Base-by-base conservation (phyloP, 2,113 vertebrate genomes). In the Pseudolaguvia tuberculata region DNA sequence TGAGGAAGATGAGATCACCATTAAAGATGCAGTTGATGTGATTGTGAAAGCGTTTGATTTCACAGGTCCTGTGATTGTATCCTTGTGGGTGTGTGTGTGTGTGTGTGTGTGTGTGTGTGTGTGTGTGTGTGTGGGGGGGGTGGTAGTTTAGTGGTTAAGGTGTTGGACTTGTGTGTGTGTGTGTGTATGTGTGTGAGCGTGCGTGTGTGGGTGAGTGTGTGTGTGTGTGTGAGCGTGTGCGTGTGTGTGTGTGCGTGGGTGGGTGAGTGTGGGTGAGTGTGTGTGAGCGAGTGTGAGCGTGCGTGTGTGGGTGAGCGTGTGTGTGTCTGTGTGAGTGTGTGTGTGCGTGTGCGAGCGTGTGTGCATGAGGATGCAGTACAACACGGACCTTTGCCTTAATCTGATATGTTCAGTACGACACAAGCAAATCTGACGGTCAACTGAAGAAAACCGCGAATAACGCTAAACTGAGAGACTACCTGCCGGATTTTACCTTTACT, bases 391-490 rank as follows among this genome's bases (percentile, higher is more conserved):
- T 18, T 2, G 3, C 87, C 88, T 91, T 96, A 85, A 93, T 89
- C 5, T 4, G 2, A 5, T 2, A 27, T 3, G 42, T 20, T 82
- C 84, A 99, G 96, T 97, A 92, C 62, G 96, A 99, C 66, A 83
- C 86, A 11, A 92, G 83, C 27, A 98, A 96, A 86, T 88, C 95
- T 0, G 96, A 98, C 0, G 96, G 96, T 0, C 96, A 98, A 85
- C 94, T 96, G 84, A 98, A 96, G 88, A 99, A 99, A 89, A 99
- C 96, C 0, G 96, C 96, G 75, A 98, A 93, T 78, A 99, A 98
- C 0, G 70, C 84, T 77, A 99, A 99, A 84, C 87, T 98, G 51
- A 83, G 83, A 18, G 65, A 15, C 42, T 95, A 95, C 83, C 90
- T 91, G 10, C 95, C 96, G 0, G 48, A 88, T 81, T 96, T 97